phyloP scores from a whole-genome alignment of 2,888 invertebrate genomes.

The Nesidiocoris tenuis region DNA sequence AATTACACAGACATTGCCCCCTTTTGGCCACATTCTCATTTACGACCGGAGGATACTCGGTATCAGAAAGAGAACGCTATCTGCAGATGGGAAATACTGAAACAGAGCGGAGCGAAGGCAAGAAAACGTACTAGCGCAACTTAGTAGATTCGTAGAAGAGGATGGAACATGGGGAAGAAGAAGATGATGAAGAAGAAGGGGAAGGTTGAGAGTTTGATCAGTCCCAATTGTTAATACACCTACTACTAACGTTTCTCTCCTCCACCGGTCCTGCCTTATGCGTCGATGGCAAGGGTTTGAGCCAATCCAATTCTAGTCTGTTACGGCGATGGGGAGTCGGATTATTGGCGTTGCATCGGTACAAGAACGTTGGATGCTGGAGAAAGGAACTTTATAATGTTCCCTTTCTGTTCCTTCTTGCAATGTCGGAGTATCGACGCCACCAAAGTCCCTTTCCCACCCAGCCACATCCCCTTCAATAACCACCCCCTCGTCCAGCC shows the following conservation, averaged over 20 bases:
- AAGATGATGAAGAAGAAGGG: not conserved
- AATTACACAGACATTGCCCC: constrained; percentile 35
- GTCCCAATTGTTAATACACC: constrained; percentile 42
- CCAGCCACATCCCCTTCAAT: not conserved
- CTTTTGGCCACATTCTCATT: constrained; percentile 43
- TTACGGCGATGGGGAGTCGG: not conserved
- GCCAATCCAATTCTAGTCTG: constrained; percentile 29
- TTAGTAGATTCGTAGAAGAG: not conserved
- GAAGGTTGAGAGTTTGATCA: constrained; percentile 31
- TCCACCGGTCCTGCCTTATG: not conserved
- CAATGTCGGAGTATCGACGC: constrained; percentile 18
- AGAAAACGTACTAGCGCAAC: not conserved
- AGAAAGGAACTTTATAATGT: constrained; percentile 34
- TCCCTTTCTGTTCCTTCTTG: constrained; percentile 17
- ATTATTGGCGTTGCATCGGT: not conserved
- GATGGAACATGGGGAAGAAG: not conserved
- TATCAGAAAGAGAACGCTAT: not conserved
- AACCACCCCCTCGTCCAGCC: not conserved
- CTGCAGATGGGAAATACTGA: not conserved
- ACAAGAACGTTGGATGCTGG: not conserved
- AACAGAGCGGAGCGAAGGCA: not conserved
- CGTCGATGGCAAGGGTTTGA: not conserved
- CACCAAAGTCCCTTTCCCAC: constrained; percentile 2
- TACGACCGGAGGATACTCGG: constrained; percentile 18
- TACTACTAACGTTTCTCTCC: constrained; percentile 10